Evolutionary conservation across 1,140 invertebrate species (phyloP), one percentile per base, ranked within the genome.

Genomic region (Drosophila carrolli): DNA sequence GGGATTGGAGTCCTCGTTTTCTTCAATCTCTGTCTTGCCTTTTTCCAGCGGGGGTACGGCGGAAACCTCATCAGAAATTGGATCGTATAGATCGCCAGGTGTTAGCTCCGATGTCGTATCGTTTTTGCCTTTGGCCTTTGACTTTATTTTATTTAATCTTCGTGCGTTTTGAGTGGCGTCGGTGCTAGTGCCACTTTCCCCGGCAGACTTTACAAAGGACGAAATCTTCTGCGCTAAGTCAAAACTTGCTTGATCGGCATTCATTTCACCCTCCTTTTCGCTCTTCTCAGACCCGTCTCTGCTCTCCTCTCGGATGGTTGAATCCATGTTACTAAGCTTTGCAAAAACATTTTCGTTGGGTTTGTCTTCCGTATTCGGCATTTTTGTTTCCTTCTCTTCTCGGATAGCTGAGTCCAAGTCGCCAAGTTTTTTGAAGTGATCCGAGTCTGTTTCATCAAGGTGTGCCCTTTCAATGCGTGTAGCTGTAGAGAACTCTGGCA

Each of bases 81-180:
- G 59, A 19, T 67, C 63, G 5, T 63, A 51, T 4, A 67, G 46
- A 27, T 67, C 65, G 1, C 5, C 2, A 7, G 65, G 65, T n/a
- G 32, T 59, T 4, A 65, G n/a, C 29, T 51, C 32, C 1, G 65
- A 41, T 8, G 53, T 62, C 2, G 37, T 58, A 8, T 32, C 14
- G 5, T 10, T 4, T 29, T 58, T 40, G 19, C 5, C 14, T 4
- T 16, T 23, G 5, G 5, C 8, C n/a, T 16, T 29, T 8, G 14
- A 54, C 10, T 56, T 11, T 0, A 1, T 0, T 16, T 56, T 19
- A 0, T 29, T 5, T 0, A 13, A 6, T 27, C 7, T 16, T 27
- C 16, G 9, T 13, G 8, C 1, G 8, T 23, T 48, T 29, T 40
- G n/a, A 2, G 10, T 32, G 11, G 13, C 58, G 19, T 66, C 19